Percentiles rank a stretch among this genome's conserved stretches.
phyloP scores from a whole-genome alignment of 2,888 invertebrate species.

The Cantharis rustica region DNA sequence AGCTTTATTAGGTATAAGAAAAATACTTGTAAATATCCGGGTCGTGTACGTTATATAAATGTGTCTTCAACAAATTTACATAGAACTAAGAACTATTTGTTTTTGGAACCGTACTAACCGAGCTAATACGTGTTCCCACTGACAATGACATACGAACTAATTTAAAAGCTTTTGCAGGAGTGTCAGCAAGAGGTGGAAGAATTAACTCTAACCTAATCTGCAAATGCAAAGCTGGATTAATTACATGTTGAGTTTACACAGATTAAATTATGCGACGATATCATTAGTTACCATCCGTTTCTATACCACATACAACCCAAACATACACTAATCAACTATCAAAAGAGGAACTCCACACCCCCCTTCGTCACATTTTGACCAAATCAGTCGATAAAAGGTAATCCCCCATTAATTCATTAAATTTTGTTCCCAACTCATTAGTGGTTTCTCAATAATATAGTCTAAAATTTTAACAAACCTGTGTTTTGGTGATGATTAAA shows the following conservation, averaged over 20 bases:
- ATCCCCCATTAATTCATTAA: not conserved
- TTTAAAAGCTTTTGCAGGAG: conserved; percentile 31
- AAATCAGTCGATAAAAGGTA: not conserved
- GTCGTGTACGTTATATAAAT: conserved; percentile 31
- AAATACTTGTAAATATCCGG: conserved; percentile 26
- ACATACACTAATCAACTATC: not conserved
- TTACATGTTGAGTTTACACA: conserved; percentile 20
- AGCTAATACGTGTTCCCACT: conserved; percentile 35
- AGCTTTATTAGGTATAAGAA: conserved; percentile 26
- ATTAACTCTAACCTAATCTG: conserved; percentile 18
- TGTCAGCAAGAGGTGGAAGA: conserved; percentile 16
- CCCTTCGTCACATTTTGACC: not conserved
- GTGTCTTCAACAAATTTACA: conserved; percentile 29
- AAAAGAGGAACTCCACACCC: not conserved
- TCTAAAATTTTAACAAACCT: not conserved
- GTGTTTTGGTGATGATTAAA: not conserved
- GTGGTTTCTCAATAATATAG: not conserved
- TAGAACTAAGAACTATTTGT: conserved; percentile 28
- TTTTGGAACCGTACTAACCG: conserved; percentile 28
- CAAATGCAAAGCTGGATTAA: conserved; percentile 21
- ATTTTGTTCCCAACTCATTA: not conserved
- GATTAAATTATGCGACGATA: conserved; percentile 14
- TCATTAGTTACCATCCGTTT: conserved; percentile 6
- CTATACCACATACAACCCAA: not conserved
- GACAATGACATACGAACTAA: conserved; percentile 39